Percentiles rank a stretch among this genome's conserved stretches.
Conservation (phyloP, 1,140 invertebrate species). For the Tyrophagus putrescentiae region DNA sequence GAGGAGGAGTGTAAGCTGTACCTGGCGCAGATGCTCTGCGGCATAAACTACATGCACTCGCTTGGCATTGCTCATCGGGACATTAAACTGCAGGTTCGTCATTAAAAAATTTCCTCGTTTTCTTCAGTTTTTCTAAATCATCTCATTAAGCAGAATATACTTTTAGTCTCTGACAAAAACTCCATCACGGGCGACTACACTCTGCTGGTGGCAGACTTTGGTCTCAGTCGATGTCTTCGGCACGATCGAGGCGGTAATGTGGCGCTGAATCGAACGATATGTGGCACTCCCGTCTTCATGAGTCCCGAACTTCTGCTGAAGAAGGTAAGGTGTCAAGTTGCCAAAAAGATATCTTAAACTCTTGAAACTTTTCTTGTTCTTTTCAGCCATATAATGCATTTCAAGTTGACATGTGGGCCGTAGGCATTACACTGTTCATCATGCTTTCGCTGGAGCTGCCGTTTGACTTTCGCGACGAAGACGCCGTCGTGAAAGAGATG, state of each 20-base stretch:
- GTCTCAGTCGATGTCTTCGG: neutral
- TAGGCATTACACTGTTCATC: slow-evolving; percentile 76
- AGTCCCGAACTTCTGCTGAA: slow-evolving; percentile 30
- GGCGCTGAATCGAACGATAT: neutral
- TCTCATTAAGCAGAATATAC: too few species aligned
- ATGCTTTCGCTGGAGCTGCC: neutral
- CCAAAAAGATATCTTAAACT: too few species aligned
- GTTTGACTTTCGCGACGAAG: slow-evolving; percentile 34
- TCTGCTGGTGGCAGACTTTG: neutral
- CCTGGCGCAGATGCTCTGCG: neutral
- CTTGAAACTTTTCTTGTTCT: too few species aligned
- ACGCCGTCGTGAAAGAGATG: neutral
- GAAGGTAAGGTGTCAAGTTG: too few species aligned
- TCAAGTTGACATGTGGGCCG: slow-evolving; percentile 84
- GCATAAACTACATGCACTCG: slow-evolving; percentile 49
- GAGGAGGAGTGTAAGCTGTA: neutral
- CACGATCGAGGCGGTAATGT: neutral
- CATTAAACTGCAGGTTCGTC: slow-evolving; percentile 88
- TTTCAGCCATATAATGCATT: slow-evolving; percentile 19
- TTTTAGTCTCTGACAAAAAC: slow-evolving; percentile 13
- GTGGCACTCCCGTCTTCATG: slow-evolving; percentile 26
- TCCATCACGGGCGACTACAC: neutral
- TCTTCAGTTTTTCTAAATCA: too few species aligned
- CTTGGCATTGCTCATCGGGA: slow-evolving; percentile 94
- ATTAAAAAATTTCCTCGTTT: too few species aligned